Percentiles rank a stretch among this genome's conserved stretches.
Evolutionary conservation across 1,140 invertebrate species (phyloP).

Genomic region (Akabosia matsudoensis): DNA sequence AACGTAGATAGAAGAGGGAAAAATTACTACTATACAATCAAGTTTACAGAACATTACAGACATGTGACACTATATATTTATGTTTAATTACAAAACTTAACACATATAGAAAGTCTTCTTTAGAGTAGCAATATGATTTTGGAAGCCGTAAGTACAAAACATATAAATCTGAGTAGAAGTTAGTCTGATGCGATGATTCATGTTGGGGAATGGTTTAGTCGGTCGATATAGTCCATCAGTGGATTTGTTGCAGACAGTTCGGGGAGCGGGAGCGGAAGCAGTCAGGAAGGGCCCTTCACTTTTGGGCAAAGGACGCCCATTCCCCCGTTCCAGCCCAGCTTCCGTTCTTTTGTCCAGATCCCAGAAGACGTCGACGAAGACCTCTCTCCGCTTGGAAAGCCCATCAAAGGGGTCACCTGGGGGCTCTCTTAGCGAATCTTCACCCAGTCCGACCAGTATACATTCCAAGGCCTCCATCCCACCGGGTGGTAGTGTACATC

Average conservation of each 20-base stretch:
- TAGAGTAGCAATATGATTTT: no score
- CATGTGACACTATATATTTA: no score
- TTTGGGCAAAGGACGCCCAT: conserved; percentile 47
- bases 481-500: conserved; percentile 10
- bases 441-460: conserved; percentile 42
- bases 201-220: background rate
- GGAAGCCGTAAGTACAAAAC: no score
- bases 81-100: no score
- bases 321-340: conserved; percentile 44
- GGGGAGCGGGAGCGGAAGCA: conserved; percentile 52
- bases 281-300: conserved; percentile 48
- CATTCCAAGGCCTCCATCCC: conserved; percentile 34
- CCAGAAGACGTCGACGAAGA: conserved; percentile 36
- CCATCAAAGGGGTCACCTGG: conserved; percentile 45
- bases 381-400: conserved; percentile 42
- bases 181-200: no score
- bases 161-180: no score
- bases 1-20: no score
- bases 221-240: conserved; percentile 39
- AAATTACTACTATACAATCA: no score
- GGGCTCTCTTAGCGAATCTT: conserved; percentile 46
- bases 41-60: no score
- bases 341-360: conserved; percentile 47
- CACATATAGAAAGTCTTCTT: no score
- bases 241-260: conserved; percentile 52